Conservation (phyloP, 2,797 vertebrate species). For the Sebastes trivittatus region DNA sequence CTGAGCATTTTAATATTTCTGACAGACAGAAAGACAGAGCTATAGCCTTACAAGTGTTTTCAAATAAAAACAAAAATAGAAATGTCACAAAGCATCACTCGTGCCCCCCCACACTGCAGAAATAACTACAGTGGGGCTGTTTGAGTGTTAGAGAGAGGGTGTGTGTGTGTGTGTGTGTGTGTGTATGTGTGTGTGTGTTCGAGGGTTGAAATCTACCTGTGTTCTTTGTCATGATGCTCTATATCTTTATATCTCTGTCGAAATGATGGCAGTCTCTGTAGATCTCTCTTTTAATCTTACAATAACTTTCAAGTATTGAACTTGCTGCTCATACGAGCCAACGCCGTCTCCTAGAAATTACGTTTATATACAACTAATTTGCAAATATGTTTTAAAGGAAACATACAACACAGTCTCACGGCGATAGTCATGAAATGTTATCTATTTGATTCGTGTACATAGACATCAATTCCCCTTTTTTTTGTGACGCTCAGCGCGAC, state of each 20-base stretch:
- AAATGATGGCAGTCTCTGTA: neutral
- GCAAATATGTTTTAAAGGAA: neutral
- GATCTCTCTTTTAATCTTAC: neutral
- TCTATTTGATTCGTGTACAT: too few species aligned
- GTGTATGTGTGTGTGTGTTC: too few species aligned
- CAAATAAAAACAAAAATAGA: slow-evolving; percentile 4
- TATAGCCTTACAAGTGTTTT: neutral
- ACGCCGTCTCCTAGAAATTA: neutral
- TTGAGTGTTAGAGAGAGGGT: neutral
- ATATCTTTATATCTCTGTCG: neutral
- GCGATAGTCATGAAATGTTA: too few species aligned
- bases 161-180: too few species aligned
- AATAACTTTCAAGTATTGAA: neutral
- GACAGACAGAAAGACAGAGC: neutral
- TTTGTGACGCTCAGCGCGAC: too few species aligned
- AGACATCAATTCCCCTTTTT: too few species aligned
- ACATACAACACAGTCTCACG: too few species aligned
- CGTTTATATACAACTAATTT: neutral
- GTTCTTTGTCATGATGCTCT: neutral
- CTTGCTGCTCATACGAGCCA: neutral
- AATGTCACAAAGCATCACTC: neutral
- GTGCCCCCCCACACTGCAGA: neutral
- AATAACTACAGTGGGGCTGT: neutral
- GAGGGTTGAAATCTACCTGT: neutral
- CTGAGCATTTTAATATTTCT: slow-evolving; percentile 11